A percentile compares a stretch with the other conserved stretches of the same genome.
Conservation (phyloP, 2,888 invertebrate species). For the Rotaria socialis region DNA sequence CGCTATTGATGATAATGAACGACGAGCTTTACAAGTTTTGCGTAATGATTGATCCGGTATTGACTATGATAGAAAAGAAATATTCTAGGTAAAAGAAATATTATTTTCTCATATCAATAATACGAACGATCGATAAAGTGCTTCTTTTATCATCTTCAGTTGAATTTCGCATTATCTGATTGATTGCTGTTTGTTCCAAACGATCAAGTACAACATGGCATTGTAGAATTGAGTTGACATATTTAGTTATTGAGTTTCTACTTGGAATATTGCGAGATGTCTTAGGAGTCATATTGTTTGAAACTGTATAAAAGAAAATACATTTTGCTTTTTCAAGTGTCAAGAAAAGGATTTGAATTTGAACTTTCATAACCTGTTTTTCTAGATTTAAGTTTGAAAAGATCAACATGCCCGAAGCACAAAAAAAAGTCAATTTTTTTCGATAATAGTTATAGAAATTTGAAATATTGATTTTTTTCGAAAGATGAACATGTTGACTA, state of each 20-base stretch:
- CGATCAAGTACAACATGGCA: neutral
- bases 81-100: too few relatives aligned
- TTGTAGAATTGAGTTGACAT: neutral
- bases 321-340: too few relatives aligned
- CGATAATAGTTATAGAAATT: neutral
- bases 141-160: neutral
- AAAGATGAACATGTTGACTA: too few relatives aligned
- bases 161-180: neutral
- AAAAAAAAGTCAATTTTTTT: too few relatives aligned
- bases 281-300: neutral
- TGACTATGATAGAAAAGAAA: neutral
- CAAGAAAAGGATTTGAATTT: too few relatives aligned
- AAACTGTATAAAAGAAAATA: neutral
- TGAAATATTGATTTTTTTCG: neutral
- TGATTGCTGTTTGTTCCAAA: neutral
- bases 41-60: neutral
- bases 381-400: neutral
- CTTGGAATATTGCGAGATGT: neutral
- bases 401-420: too few relatives aligned
- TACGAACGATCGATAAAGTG: neutral
- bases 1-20: neutral
- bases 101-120: neutral
- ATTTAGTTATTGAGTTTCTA: neutral
- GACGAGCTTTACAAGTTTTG: neutral
- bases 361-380: too few relatives aligned